Evolutionary conservation across 1,140 invertebrate species (phyloP), one percentile per base, ranked within the genome.

Genomic region (Mactra quadrangularis): DNA sequence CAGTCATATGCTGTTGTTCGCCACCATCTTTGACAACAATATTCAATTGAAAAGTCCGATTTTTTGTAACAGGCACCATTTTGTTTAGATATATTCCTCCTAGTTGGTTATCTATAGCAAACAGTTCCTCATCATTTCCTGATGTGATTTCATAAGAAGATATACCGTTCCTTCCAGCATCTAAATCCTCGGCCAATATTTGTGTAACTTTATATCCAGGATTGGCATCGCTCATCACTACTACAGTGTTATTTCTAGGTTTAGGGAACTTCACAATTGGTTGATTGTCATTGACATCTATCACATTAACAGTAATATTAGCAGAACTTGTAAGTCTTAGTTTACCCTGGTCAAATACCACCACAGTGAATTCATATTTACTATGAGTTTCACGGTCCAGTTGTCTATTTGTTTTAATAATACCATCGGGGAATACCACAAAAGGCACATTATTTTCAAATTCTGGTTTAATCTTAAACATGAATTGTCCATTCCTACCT

Each of bases 201-300:
- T 79, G 74, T 9, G 86, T 74, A 25, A 89, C 83, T 41, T 87
- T 62, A 60, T 83, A 31, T 55, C 85, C 75, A 50, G 87, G 53
- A 59, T 82, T 83, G 62, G 71, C 68, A 82, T 89, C 77, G 82
- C 85, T 82, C 52, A 75, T 25, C 50, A 88, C 35, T 11, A 82
- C 25, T 29, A 90, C 84, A 15, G 88, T 87, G 38, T 88, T 87
- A 52, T 90, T 89, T 45, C 60, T 79, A 22, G 83, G 57, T 13
- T 82, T 82, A 13, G 90, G 90, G 45, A 88, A 89, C 17, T 85
- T 82, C 47, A 91, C 76, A 11, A 95, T 93, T 0, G 98, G 98
- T 7, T 96, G 95, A 93, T 99, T 98, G 94, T 99, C 98, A 91
- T 99, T 99, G 7, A 96, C 97, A 92, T 99, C 98, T 0, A 78